Evolutionary conservation across 2,888 invertebrate genomes (phyloP), one percentile per base, ranked within the genome.

Genomic region (Hypena proboscidalis): DNA sequence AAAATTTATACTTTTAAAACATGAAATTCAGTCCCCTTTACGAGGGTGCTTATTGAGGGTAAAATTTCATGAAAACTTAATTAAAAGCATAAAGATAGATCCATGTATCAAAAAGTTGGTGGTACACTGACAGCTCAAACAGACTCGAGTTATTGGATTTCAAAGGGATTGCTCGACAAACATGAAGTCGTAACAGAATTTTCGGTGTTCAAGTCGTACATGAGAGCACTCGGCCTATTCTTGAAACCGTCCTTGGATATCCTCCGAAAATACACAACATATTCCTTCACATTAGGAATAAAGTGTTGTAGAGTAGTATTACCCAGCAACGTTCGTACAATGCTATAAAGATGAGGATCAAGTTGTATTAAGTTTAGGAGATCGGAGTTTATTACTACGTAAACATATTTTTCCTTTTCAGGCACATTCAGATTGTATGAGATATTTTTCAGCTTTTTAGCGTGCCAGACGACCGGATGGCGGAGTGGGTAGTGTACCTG

Each of bases 111-210:
- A 36, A 46, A 39, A 37, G 33, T 34, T 40, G 19, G 6, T 29
- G 40, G 31, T 43, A 45, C 31, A 29, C 42, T 19, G 36, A 40
- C 34, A 42, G 29, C 43, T 43, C 47, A 50, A 54, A 58, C 36
- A 48, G 46, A 42, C 38, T 45, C 25, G 35, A 30, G 32, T 67
- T 70, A 65, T 65, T 65, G 55, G 55, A 71, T 58, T 60, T 51
- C 53, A 65, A 65, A 66, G 67, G 67, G 58, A 66, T 58, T 60
- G 61, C 49, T 58, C 52, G 34, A 53, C 42, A 58, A 67, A 66
- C 56, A 64, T 42, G 54, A 39, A 30, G 47, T 47, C 50, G 58
- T 53, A 62, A 66, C 58, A 47, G 53, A 58, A 57, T 63, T 58
- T 62, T 52, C 53, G 50, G 40, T 54, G 58, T 58, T 58, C 44